These are phyloP conservation scores for Sphenopsis melanotis DNA, from an alignment of 2,797 vertebrate genomes.

Conservation along the genomic window DNA sequence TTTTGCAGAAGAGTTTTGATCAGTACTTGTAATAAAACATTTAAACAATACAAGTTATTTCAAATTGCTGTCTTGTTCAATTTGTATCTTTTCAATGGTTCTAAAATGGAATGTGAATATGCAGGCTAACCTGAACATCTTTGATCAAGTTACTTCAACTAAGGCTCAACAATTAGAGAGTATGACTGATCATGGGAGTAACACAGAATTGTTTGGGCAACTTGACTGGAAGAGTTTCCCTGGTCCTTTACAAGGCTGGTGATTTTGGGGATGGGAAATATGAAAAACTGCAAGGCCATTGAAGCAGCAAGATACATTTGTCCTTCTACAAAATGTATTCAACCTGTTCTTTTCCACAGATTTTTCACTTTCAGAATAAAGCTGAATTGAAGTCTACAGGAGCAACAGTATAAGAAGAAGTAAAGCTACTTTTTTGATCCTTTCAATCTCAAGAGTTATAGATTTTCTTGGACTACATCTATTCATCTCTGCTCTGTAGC, in stretches of 20 bases:
- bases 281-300: rapidly evolving
- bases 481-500: background rate
- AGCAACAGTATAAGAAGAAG: background rate
- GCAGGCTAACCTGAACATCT: background rate
- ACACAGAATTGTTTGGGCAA: background rate
- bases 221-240: background rate
- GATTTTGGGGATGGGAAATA: background rate
- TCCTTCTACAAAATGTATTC: background rate
- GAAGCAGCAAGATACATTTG: background rate
- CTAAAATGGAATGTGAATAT: background rate
- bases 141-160: background rate
- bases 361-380: background rate
- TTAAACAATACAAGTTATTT: background rate
- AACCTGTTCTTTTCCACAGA: background rate
- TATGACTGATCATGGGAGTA: background rate
- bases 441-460: background rate
- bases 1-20: background rate
- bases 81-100: background rate
- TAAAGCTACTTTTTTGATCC: background rate
- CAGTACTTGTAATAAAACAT: background rate
- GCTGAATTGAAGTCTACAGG: background rate
- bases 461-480: background rate
- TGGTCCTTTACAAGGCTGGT: background rate
- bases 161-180: background rate
- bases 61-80: background rate